phyloP scores from a whole-genome alignment of 2,797 vertebrate species.

The Coregonus ussuriensis region DNA sequence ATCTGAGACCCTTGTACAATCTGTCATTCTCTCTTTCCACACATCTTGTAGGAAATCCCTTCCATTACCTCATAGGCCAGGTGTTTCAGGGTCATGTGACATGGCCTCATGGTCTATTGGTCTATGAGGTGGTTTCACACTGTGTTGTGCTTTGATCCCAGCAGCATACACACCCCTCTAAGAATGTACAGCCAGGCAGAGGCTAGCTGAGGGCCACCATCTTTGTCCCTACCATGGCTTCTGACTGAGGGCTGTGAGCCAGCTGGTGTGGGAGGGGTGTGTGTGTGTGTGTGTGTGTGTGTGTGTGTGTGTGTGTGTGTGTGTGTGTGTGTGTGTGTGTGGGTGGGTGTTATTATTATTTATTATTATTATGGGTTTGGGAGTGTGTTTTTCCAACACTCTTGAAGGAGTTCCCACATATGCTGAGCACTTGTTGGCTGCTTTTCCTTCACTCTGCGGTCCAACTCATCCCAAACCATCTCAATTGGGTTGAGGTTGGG shows the following conservation, averaged over 20 bases:
- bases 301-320: neutral
- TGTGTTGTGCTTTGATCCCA: slow-evolving; percentile 51
- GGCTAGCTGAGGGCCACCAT: slow-evolving; percentile 41
- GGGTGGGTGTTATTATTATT: too few species aligned
- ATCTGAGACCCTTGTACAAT: too few species aligned
- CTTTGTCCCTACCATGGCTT: slow-evolving; percentile 44
- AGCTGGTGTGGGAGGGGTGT: slow-evolving; percentile 50
- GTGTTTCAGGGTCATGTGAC: neutral
- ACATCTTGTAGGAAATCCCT: neutral
- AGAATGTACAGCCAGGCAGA: slow-evolving; percentile 60
- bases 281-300: neutral
- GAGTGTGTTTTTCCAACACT: neutral
- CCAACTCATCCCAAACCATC: too few species aligned
- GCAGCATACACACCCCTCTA: slow-evolving; percentile 55
- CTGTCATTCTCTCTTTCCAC: neutral
- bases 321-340: neutral
- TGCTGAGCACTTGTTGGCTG: too few species aligned
- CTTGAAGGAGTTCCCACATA: too few species aligned
- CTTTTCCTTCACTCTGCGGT: too few species aligned
- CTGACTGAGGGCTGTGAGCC: slow-evolving; percentile 57
- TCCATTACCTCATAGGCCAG: neutral
- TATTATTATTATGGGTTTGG: neutral
- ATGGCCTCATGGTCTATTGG: neutral
- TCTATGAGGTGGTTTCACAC: slow-evolving; percentile 22
- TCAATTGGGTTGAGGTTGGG: too few species aligned